Evolutionary conservation across 2,113 vertebrate genomes (phyloP).

Genomic region (Vulpes lagopus): DNA sequence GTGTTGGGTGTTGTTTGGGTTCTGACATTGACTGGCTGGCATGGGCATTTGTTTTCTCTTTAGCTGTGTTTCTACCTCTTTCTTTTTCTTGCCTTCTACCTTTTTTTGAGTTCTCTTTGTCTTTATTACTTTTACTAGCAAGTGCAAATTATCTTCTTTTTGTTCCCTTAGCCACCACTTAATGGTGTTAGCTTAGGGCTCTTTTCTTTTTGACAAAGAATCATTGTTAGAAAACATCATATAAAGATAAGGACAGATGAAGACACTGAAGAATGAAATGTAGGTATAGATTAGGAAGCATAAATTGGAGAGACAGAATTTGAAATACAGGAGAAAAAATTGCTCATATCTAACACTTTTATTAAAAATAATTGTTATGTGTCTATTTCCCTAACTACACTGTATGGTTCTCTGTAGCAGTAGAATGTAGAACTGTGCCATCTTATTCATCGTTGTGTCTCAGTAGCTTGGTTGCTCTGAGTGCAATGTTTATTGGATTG

Average conservation of each 20-base stretch:
- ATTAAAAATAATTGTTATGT: not conserved
- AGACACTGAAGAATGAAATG: not conserved
- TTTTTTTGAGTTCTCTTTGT: not conserved
- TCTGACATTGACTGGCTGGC: not conserved
- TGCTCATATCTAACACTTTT: not conserved
- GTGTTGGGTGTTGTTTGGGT: not conserved
- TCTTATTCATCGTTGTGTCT: not conserved
- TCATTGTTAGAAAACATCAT: conserved; percentile 14
- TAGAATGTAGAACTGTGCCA: not conserved
- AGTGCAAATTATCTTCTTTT: not conserved
- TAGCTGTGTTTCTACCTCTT: not conserved
- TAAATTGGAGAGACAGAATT: not conserved
- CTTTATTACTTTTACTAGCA: not conserved
- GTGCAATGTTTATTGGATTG: not conserved
- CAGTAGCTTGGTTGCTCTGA: not conserved
- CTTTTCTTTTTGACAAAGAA: conserved; percentile 27
- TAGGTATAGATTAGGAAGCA: not conserved
- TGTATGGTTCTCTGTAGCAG: not conserved
- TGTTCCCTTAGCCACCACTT: not conserved
- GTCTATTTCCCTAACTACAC: not conserved
- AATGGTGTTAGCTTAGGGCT: not conserved
- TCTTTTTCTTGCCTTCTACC: too few relatives aligned
- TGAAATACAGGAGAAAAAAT: conserved; percentile 6
- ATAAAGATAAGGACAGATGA: not conserved
- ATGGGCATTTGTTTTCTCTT: not conserved